These are phyloP conservation scores for Rhincodon typus DNA, from an alignment of 2,797 vertebrate genomes.

Conservation along the genomic window DNA sequence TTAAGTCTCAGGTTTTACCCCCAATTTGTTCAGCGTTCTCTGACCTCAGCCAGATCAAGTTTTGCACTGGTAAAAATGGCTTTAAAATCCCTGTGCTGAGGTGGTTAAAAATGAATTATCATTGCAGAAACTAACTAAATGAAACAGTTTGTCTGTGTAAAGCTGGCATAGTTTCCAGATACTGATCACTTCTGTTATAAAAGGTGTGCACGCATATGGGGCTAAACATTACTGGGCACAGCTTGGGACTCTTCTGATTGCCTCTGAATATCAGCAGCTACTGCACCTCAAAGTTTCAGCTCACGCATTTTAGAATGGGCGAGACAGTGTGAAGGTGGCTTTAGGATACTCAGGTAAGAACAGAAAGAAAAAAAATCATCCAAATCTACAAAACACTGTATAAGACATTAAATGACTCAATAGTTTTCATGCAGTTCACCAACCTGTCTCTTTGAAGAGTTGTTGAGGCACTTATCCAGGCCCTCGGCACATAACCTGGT, in stretches of 20 bases:
- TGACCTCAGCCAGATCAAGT: neutral
- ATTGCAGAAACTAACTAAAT: neutral
- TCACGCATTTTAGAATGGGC: neutral
- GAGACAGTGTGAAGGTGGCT: neutral
- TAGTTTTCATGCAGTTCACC: constrained; percentile 38
- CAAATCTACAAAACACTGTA: neutral
- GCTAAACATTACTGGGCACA: neutral
- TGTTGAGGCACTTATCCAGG: constrained; percentile 78
- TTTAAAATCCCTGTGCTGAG: neutral
- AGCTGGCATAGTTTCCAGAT: neutral
- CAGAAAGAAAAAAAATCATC: neutral
- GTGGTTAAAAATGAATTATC: neutral
- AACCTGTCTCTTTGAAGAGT: constrained; percentile 73
- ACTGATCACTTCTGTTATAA: neutral
- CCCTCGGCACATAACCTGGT: constrained; percentile 77
- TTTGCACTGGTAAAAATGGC: neutral
- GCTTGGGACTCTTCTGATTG: neutral
- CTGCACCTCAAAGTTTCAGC: neutral
- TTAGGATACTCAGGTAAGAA: neutral
- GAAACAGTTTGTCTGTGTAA: neutral
- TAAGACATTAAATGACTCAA: neutral
- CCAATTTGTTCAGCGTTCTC: no score
- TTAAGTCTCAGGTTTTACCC: neutral
- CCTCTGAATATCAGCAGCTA: neutral
- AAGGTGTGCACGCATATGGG: no score